Conservation (phyloP, 2,113 vertebrate species). For the Aplodontia rufa region DNA sequence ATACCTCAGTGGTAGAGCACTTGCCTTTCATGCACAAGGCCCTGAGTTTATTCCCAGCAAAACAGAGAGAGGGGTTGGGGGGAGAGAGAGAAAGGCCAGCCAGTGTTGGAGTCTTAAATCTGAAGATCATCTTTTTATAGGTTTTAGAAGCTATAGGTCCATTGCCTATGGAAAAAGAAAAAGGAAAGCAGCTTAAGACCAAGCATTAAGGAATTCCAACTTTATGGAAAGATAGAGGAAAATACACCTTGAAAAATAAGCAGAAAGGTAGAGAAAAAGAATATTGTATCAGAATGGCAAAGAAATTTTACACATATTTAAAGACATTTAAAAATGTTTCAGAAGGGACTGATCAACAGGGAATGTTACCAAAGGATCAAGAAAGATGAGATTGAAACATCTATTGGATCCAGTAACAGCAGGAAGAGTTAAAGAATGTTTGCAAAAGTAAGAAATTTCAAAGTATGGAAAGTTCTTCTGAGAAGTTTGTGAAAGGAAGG, state of each 20-base stretch:
- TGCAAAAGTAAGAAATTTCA: not conserved
- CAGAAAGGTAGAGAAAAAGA: not conserved
- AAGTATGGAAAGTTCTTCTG: not conserved
- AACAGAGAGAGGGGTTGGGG: not conserved
- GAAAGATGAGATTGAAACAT: not conserved
- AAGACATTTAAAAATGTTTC: conserved; percentile 26
- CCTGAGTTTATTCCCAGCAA: not conserved
- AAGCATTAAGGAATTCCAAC: not conserved
- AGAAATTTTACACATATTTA: not conserved
- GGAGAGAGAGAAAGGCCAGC: not conserved
- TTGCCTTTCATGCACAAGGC: not conserved
- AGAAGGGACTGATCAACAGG: not conserved
- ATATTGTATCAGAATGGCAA: not conserved
- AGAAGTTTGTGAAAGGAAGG: not conserved
- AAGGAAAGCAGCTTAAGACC: not conserved
- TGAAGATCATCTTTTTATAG: not conserved
- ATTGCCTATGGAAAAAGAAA: not conserved
- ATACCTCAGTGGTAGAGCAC: not conserved
- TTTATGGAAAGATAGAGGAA: not conserved
- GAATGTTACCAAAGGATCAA: not conserved
- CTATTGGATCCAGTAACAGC: not conserved
- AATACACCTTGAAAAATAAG: not conserved
- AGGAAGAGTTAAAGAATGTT: not conserved
- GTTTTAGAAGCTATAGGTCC: not conserved
- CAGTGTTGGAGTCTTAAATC: not conserved